A percentile compares a stretch with the other conserved stretches of the same genome.
phyloP scores from a whole-genome alignment of 2,888 invertebrate genomes.

The Drosophila infuscata region DNA sequence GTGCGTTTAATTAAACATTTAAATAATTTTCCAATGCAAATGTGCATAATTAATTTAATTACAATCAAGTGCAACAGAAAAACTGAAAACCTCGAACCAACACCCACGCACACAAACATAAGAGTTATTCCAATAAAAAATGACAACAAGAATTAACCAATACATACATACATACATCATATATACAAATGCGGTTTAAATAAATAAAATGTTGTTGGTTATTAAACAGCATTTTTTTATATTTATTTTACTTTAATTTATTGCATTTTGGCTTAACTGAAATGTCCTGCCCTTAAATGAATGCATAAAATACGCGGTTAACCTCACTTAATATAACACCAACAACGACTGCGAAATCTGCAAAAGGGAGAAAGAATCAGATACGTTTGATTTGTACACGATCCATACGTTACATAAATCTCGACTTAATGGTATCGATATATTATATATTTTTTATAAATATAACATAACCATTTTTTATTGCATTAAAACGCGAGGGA shows the following conservation, averaged over 20 bases:
- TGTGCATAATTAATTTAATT: slow-evolving; percentile 78
- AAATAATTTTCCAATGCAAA: slow-evolving; percentile 72
- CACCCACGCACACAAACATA: background rate
- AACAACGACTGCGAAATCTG: slow-evolving; percentile 3
- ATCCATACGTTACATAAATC: background rate
- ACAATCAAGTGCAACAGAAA: slow-evolving; percentile 54
- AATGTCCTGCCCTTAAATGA: slow-evolving; percentile 68
- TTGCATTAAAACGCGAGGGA: background rate
- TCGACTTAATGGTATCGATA: background rate
- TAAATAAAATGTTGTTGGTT: slow-evolving; percentile 56
- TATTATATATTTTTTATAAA: background rate
- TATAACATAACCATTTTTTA: background rate
- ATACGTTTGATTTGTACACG: background rate
- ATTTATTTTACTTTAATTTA: slow-evolving; percentile 22
- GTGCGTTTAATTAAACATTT: slow-evolving; percentile 69
- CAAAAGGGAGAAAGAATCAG: background rate
- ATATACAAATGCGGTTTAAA: slow-evolving; percentile 45
- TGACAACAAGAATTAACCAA: slow-evolving; percentile 14
- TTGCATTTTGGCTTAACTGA: slow-evolving; percentile 56
- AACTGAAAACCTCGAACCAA: slow-evolving; percentile 10
- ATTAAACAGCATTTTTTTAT: slow-evolving; percentile 16
- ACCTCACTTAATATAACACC: slow-evolving; percentile 60
- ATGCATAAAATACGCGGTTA: slow-evolving; percentile 59
- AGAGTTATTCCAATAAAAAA: slow-evolving; percentile 37
- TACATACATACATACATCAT: slow-evolving; percentile 6